phyloP scores from a whole-genome alignment of 2,797 vertebrate genomes.

The Chaetodon trifasciatus region DNA sequence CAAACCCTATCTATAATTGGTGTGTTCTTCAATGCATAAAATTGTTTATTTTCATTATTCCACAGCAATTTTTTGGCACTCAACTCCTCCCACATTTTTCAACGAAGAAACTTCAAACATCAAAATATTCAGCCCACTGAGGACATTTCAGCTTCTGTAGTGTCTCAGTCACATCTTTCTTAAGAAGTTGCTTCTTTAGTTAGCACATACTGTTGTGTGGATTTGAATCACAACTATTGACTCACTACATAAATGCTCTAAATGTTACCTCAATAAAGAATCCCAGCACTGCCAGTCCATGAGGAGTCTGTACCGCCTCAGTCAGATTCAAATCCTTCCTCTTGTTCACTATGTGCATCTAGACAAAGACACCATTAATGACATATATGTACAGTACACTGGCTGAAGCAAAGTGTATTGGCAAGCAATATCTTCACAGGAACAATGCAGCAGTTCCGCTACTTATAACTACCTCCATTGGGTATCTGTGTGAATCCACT shows the following conservation, averaged over 20 bases:
- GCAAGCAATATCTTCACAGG: neutral
- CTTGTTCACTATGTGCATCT: conserved; percentile 85
- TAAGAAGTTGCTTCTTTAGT: too few relatives aligned
- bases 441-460: too few relatives aligned
- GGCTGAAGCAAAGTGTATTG: neutral
- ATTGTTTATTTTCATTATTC: too few relatives aligned
- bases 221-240: neutral
- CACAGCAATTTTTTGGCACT: too few relatives aligned
- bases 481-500: conserved; percentile 65
- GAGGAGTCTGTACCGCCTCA: conserved; percentile 37
- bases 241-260: neutral
- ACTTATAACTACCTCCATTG: conserved; percentile 79
- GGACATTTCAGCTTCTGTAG: too few relatives aligned
- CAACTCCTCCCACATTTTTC: too few relatives aligned
- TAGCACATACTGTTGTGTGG: neutral
- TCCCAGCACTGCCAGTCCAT: conserved; percentile 80
- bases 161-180: too few relatives aligned
- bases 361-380: conserved; percentile 17
- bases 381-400: neutral
- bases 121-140: too few relatives aligned
- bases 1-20: too few relatives aligned
- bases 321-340: conserved; percentile 70
- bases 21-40: too few relatives aligned
- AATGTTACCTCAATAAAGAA: conserved; percentile 82
- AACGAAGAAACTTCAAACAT: too few relatives aligned